Base-by-base conservation (phyloP, 2,797 vertebrate genomes). In the Spinibarbus caldwelli region DNA sequence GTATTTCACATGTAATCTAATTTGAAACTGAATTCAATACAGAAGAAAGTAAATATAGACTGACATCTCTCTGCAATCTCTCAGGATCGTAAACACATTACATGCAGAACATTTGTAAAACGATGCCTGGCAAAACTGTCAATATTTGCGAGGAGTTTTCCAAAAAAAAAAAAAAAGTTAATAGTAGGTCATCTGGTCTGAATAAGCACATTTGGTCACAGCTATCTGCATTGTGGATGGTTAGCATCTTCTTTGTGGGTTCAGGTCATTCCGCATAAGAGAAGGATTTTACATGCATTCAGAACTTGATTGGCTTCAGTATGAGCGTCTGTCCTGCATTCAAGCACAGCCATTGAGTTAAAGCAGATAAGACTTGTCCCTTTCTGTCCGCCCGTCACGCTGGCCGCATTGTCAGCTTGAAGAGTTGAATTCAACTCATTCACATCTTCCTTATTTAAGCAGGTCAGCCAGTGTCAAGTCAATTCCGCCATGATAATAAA, bases 391-490 rank as follows among this genome's bases (percentile, higher is more conserved):
- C 76, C 38, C 45, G 62, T 57, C 17, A 29, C 29, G 19, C 29
- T 14, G 45, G 76, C 66, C 5, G 45, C 83, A 89, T 89, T 90
- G 89, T 90, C 79, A 49, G 82, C 59, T 78, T 82, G 79, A 80
- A 85, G 83, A 84, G 78, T 85, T 85, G 78, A 76, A 86, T 88
- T 88, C 85, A 84, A 86, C 83, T 88, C 70, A 80, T 89, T 88
- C 85, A 82, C 81, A 77, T 88, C 85, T 86, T 52, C 85, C 89
- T 89, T 87, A 88, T 89, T 90, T 87, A 89, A 88, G 86, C 84
- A 87, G 87, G 89, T 90, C 88, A 90, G 82, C 67, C 57, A 9
- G 71, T 89, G 87, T 89, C 87, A 87, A 88, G 81, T 88, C 89
- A 88, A 87, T 90, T 88, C 87, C 43, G 17, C 66, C 64, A 78